A percentile compares a stretch with the other conserved stretches of the same genome.
Evolutionary conservation across 1,140 invertebrate genomes (phyloP).

Genomic region (Oscheius sp.): DNA sequence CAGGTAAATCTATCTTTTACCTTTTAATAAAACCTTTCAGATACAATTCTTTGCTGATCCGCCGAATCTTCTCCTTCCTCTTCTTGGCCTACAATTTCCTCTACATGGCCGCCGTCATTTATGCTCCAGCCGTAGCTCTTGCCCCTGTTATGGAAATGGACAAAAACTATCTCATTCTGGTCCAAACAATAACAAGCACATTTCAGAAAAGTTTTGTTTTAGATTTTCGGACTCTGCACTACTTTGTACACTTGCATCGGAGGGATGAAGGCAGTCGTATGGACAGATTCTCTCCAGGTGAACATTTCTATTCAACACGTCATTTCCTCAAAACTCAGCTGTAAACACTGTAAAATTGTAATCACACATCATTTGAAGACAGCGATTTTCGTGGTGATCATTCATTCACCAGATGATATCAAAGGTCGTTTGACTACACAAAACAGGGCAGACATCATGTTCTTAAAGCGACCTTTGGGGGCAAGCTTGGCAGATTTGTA

Average conservation of each 20-base stretch:
- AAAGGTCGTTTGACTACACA: too few relatives aligned
- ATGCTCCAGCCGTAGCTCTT: constrained; percentile 43
- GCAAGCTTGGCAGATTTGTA: too few relatives aligned
- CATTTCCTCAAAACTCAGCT: not conserved
- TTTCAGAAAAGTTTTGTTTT: constrained; percentile 16
- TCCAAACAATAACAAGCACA: not conserved
- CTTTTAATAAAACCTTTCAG: constrained; percentile 17
- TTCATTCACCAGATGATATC: too few relatives aligned
- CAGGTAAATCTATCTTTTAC: constrained; percentile 37
- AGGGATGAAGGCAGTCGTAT: constrained; percentile 42
- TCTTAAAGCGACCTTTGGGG: too few relatives aligned
- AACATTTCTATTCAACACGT: not conserved
- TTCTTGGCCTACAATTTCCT: constrained; percentile 55
- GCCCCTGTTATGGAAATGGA: constrained; percentile 35
- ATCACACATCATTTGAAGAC: too few relatives aligned
- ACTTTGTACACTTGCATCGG: constrained; percentile 44
- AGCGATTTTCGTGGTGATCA: too few relatives aligned
- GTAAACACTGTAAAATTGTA: too few relatives aligned
- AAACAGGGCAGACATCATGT: too few relatives aligned
- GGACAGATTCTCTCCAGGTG: constrained; percentile 37
- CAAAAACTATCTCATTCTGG: constrained; percentile 35
- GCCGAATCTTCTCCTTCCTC: constrained; percentile 56
- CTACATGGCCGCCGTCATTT: constrained; percentile 55
- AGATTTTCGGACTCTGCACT: constrained; percentile 38
- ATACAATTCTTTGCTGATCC: constrained; percentile 46